Evolutionary conservation across 2,888 invertebrate genomes (phyloP).

Genomic region (Steromphala cineraria): DNA sequence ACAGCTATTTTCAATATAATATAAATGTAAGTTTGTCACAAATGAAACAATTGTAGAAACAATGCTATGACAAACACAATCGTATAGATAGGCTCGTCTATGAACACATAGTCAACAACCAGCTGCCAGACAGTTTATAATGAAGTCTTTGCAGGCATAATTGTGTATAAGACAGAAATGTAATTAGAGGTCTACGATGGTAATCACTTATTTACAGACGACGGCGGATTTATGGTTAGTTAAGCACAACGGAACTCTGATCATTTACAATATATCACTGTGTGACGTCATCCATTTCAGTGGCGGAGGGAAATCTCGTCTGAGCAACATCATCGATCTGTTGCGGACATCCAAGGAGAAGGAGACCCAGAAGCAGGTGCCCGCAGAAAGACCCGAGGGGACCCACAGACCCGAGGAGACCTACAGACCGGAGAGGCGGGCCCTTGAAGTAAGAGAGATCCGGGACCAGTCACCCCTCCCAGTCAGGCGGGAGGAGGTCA

Average conservation of each 20-base stretch:
- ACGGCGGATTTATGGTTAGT: background rate
- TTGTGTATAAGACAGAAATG: too few species aligned
- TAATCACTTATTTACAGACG: background rate
- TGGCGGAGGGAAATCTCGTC: slow-evolving; percentile 41
- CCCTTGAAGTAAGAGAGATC: background rate
- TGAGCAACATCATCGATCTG: slow-evolving; percentile 52
- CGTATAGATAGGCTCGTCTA: too few species aligned
- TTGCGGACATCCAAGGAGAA: slow-evolving; percentile 49
- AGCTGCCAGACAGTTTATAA: too few species aligned
- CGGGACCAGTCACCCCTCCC: background rate
- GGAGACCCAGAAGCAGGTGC: slow-evolving; percentile 15
- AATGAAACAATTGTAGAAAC: too few species aligned
- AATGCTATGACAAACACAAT: too few species aligned
- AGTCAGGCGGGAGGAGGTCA: background rate
- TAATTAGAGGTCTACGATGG: background rate
- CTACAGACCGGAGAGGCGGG: too few species aligned
- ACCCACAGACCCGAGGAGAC: background rate
- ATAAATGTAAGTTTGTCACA: too few species aligned
- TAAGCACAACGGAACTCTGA: background rate
- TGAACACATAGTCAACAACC: too few species aligned
- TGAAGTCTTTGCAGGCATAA: too few species aligned
- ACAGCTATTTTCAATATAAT: too few species aligned
- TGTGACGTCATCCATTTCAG: slow-evolving; percentile 25
- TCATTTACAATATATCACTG: background rate
- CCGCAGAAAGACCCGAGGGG: slow-evolving; percentile 6